Conservation (phyloP, 2,888 invertebrate species). For the Harpagoxenus sublaevis region DNA sequence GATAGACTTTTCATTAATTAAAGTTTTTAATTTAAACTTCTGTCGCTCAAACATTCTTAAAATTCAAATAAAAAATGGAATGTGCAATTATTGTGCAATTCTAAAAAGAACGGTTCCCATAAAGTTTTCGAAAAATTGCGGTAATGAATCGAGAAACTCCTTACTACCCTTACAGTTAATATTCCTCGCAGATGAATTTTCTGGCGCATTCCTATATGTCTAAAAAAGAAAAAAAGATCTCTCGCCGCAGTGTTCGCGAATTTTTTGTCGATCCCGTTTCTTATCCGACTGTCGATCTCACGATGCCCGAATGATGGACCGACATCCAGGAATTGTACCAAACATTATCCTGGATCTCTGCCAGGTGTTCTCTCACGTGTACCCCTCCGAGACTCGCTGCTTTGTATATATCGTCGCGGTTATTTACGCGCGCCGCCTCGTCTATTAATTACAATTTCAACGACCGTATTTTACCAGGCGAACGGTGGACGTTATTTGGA, state of each 20-base stretch:
- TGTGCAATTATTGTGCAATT: background rate
- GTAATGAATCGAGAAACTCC: background rate
- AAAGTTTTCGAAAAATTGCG: background rate
- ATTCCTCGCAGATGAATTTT: background rate
- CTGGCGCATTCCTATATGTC: background rate
- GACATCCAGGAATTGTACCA: conserved; percentile 71
- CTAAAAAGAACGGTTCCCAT: background rate
- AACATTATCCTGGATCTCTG: conserved; percentile 76
- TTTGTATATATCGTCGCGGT: conserved; percentile 70
- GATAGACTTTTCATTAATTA: background rate
- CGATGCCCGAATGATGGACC: conserved; percentile 72
- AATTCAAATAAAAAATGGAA: background rate
- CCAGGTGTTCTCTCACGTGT: conserved; percentile 68
- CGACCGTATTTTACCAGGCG: conserved; percentile 57
- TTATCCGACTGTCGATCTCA: conserved; percentile 70
- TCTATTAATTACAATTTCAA: conserved; percentile 73
- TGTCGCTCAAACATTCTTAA: background rate
- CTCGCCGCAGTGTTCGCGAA: background rate
- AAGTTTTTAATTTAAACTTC: background rate
- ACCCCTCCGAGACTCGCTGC: conserved; percentile 58
- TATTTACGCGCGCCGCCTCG: conserved; percentile 68
- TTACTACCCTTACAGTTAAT: background rate
- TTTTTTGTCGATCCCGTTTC: conserved; percentile 61
- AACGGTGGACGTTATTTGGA: conserved; percentile 36
- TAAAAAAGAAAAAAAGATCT: conserved; percentile 36